Percentiles rank a stretch among this genome's conserved stretches.
These are phyloP conservation scores for Bombus impatiens DNA, from an alignment of 1,140 invertebrate species.

Conservation along the genomic window DNA sequence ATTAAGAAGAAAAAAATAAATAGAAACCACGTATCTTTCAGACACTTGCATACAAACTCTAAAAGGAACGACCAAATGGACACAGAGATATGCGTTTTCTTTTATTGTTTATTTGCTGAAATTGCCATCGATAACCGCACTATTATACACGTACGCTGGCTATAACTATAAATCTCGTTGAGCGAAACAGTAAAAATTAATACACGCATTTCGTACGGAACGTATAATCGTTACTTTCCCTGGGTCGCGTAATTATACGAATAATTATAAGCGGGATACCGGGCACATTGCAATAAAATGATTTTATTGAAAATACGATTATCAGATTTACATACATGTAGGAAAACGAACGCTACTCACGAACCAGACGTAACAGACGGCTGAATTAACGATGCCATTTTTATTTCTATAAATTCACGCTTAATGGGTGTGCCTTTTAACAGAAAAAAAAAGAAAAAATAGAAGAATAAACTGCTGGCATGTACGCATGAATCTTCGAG, in stretches of 20 bases:
- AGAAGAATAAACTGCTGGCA: not conserved
- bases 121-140: not conserved
- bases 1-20: too few relatives aligned
- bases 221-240: not conserved
- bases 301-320: conserved; percentile 24
- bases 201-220: not conserved
- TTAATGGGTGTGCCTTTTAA: not conserved
- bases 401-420: conserved; percentile 21
- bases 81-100: too few relatives aligned
- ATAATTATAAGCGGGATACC: not conserved
- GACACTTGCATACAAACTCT: not conserved
- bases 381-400: not conserved
- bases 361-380: not conserved
- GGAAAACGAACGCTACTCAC: not conserved
- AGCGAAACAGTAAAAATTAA: not conserved
- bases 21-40: not conserved
- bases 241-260: not conserved
- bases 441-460: accelerated
- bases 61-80: not conserved
- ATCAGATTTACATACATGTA: not conserved
- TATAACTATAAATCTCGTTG: conserved; percentile 1
- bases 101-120: not conserved
- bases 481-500: not conserved
- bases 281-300: not conserved
- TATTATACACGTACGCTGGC: not conserved